Conservation (phyloP, 2,888 invertebrate genomes). For the Lasiommata megera region DNA sequence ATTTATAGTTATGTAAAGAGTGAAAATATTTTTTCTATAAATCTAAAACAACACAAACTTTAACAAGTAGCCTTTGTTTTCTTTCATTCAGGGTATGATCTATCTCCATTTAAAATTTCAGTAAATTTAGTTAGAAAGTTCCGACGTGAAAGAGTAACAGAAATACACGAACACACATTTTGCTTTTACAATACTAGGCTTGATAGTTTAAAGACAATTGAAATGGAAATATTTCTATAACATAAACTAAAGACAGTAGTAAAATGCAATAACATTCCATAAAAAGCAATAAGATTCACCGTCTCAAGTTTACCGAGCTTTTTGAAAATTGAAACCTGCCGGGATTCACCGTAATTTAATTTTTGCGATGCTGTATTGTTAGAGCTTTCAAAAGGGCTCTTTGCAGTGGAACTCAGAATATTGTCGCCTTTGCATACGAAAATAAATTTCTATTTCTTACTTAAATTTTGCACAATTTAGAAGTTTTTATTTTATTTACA, state of each 20-base stretch:
- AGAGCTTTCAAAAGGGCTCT: slow-evolving; percentile 54
- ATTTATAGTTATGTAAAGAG: no score
- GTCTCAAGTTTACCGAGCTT: slow-evolving; percentile 50
- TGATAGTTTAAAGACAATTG: neutral
- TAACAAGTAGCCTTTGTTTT: no score
- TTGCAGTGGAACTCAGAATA: slow-evolving; percentile 50
- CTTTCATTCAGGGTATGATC: no score
- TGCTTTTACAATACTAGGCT: no score
- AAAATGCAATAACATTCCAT: slow-evolving; percentile 56
- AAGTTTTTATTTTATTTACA: neutral
- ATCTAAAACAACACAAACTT: no score
- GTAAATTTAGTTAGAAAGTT: no score
- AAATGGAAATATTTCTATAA: slow-evolving; percentile 2
- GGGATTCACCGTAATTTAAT: slow-evolving; percentile 71
- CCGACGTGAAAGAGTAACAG: no score
- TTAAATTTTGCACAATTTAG: neutral
- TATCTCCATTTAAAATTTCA: no score
- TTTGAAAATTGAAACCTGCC: slow-evolving; percentile 67
- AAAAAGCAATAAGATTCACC: slow-evolving; percentile 48
- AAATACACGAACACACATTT: neutral
- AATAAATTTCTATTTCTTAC: slow-evolving; percentile 28
- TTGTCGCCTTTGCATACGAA: slow-evolving; percentile 36
- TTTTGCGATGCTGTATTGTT: slow-evolving; percentile 70
- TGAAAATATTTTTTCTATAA: no score
- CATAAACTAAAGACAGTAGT: slow-evolving; percentile 25